Evolutionary conservation across 2,113 vertebrate species (phyloP), one percentile per base, ranked within the genome.

Genomic region (Poecilia latipinna): DNA sequence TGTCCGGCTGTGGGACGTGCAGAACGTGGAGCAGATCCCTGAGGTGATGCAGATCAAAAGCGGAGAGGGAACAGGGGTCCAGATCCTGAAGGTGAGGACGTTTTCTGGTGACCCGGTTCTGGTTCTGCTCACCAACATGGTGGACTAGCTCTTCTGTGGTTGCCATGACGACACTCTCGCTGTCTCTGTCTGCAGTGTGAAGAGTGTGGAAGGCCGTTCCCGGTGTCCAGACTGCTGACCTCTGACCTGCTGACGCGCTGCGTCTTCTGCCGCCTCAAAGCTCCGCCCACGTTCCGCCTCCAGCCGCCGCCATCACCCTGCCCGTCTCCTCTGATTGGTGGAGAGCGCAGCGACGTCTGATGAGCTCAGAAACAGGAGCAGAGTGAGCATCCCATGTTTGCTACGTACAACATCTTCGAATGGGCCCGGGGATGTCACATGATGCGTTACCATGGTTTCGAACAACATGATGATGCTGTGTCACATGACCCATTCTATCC

Each of bases 1-100:
- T 5, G 17, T 48, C 5, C 44, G 44, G 17, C 15, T 48, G 15
- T 48, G 44, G 44, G 13, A 48, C 5, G 44, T 48, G 44, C 67
- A 94, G 80, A 73, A 93, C 26, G 60, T 88, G 13, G 93, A 95
- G 31, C 54, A 88, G 3, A 82, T 94, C 37, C 91, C 93, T 42
- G 66, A 86, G 32, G 93, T 94, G 3, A 80, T 82, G 3, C 75
- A 94, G 82, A 81, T 67, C 11, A 87, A 70, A 75, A 92, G 77
- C 76, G 26, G 65, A 1, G 84, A 67, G 8, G 86, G 77, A 29
- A 75, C 31, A 39, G 90, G 91, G 32, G 79, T 83, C 57, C 91
- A 85, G 51, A 67, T 94, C 71, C 44, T 48, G 44, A 48, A 48
- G 60, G 63, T 13, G 31, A 37, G 26, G 19, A 51, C 35, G 8